Evolutionary conservation across 2,797 vertebrate genomes (phyloP).

Genomic region (Syngnathus acus): DNA sequence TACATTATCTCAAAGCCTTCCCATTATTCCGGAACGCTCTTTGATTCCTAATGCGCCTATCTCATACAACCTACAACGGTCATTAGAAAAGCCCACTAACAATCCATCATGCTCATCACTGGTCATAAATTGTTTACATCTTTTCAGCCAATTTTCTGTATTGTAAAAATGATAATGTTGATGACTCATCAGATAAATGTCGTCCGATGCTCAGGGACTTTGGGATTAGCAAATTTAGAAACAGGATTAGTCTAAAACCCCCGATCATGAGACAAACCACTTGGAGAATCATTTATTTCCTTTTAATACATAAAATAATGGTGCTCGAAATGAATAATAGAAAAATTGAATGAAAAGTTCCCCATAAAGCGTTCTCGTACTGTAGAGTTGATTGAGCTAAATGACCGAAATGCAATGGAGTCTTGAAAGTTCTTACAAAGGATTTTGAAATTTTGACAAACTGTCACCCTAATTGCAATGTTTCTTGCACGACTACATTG

Average conservation of each 20-base stretch:
- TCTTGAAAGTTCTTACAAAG: background rate
- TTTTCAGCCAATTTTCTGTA: constrained; percentile 14
- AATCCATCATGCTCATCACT: constrained; percentile 61
- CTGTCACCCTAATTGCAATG: background rate
- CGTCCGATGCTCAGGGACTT: constrained; percentile 3
- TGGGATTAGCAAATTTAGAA: constrained; percentile 31
- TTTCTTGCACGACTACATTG: background rate
- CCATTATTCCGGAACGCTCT: constrained; percentile 66
- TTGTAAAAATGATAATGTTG: background rate
- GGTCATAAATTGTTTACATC: constrained; percentile 53
- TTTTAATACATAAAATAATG: background rate
- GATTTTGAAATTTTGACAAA: background rate
- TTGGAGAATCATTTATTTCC: background rate
- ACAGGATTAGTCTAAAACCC: background rate
- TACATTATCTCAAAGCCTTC: constrained; percentile 70
- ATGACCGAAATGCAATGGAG: background rate
- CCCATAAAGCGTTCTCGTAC: background rate
- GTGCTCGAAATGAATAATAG: background rate
- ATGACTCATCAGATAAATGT: background rate
- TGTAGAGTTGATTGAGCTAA: background rate
- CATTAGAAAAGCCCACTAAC: constrained; percentile 58
- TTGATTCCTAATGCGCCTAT: constrained; percentile 72
- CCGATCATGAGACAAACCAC: background rate
- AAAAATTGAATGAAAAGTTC: background rate
- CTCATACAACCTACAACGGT: constrained; percentile 44